Evolutionary conservation across 2,797 vertebrate species (phyloP), one percentile per base, ranked within the genome.

Genomic region (Macropodus opercularis): DNA sequence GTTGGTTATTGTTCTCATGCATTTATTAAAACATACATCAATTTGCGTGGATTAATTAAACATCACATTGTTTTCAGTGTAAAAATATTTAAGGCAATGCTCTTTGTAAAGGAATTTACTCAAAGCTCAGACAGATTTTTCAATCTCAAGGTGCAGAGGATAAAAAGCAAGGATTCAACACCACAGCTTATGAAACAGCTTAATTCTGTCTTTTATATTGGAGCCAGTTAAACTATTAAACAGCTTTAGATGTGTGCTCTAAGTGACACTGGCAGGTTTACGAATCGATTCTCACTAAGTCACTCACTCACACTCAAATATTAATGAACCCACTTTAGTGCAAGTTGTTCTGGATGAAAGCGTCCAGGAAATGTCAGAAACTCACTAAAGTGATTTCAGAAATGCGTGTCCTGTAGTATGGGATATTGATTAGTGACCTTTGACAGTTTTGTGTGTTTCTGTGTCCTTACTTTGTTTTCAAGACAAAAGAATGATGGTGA

Each of bases 401-500:
- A 41, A 49, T 36, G 41, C 67, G 49, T 60, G 2, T 24, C n/a
- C 6, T 36, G 21, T n/a, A 63, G 1, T 39, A 6, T 55, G 29
- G 19, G 40, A 26, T 40, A 58, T 34, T 29, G 40, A 75, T 63
- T 24, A 7, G 17, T 11, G 15, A 2, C 17, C 8, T 17, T n/a
- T 15, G 18, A 56, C 43, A 43, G 38, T 8, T 54, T 54, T 55
- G 42, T 39, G 13, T 22, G 49, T 40, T 38, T 34, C 23, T 49
- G 54, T 27, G 23, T 59, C 44, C 13, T 32, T 44, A 17, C 23
- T 44, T 47, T 43, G 43, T 63, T 71, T 70, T 68, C 40, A 49
- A 48, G 61, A 67, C 44, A 44, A 58, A 47, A 49, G 19, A 48
- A 58, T 32, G 24, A 31, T 53, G 63, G 65, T 46, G 66, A 47